Base-by-base conservation (phyloP, 2,113 vertebrate species). In the Micromys minutus region DNA sequence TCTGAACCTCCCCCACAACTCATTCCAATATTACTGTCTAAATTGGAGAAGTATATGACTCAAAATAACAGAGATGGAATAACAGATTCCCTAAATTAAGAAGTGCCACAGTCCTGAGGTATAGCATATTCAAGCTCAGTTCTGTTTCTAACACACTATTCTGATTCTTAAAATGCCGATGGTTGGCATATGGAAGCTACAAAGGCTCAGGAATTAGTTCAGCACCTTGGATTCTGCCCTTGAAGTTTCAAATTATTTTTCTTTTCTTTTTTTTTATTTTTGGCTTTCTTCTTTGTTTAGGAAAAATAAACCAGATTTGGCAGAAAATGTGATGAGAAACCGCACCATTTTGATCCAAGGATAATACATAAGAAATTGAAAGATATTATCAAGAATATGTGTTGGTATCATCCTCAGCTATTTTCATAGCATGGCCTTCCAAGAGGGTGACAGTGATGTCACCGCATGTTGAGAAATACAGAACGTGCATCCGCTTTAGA, bases 241-340 rank as follows among this genome's bases (percentile, higher is more conserved):
- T 83, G 87, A 95, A 63, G 31, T 86, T 36, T 91, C 89, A 84
- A 59, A 21, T 90, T 91, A 81, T 1, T 24, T 42, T 42, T 67
- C 59, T 34, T 67, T 39, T 26, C 4, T 52, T 57, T 84, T 81
- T 75, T 61, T 5, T 45, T 31, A 17, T 61, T 19, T 91, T 88
- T 47, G 16, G 36, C 26, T 96, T 94, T 81, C 26, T 94, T 95
- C 84, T 39, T 59, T 94, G 61, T 80, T 93, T 36, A 77, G 75
- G 69, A 93, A 95, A 94, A 57, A 29, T 75, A 96, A 95, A 65
- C 42, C 55, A 84, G 87, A 96, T 61, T 93, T 91, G 89, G 74
- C 84, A 95, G 90, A 93, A 93, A 92, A 85, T 90, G 55, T 90
- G 89, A 95, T 87, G 79, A 94, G 92, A 84, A 61, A 65, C 57